These are phyloP conservation scores for Ondatra zibethicus DNA, from an alignment of 2,113 vertebrate genomes.

Conservation along the genomic window DNA sequence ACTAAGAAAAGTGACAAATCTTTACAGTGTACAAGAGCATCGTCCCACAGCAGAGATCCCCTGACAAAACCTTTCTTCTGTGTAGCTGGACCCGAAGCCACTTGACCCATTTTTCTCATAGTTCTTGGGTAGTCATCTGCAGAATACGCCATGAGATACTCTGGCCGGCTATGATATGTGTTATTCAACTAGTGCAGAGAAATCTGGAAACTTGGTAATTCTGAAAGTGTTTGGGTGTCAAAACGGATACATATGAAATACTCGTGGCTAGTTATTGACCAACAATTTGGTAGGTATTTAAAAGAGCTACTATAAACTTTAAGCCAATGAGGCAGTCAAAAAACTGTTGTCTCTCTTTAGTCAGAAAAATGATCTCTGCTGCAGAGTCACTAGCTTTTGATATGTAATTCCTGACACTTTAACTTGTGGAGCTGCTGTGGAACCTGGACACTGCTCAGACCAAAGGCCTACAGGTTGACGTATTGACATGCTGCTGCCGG, in stretches of 20 bases:
- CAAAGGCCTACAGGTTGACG: not conserved
- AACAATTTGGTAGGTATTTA: not conserved
- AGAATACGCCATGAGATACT: not conserved
- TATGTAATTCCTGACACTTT: not conserved
- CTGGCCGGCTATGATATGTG: not conserved
- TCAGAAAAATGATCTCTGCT: not conserved
- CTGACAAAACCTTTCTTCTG: not conserved
- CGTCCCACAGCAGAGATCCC: not conserved
- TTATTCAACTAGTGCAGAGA: not conserved
- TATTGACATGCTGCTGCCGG: not conserved
- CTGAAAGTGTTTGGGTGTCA: not conserved
- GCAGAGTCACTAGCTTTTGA: not conserved
- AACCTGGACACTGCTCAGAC: not conserved
- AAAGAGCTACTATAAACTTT: not conserved
- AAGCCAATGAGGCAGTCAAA: not conserved
- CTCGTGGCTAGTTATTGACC: not conserved
- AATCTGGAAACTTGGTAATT: not conserved
- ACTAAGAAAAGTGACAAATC: too few relatives aligned
- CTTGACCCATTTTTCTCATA: not conserved
- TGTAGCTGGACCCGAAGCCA: not conserved
- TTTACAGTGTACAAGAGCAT: too few relatives aligned
- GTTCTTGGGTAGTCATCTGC: not conserved
- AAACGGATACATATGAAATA: not conserved
- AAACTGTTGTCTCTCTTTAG: not conserved
- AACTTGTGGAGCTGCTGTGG: not conserved